Evolutionary conservation across 1,140 invertebrate species (phyloP), one percentile per base, ranked within the genome.

Genomic region (Drosophila tropicalis): DNA sequence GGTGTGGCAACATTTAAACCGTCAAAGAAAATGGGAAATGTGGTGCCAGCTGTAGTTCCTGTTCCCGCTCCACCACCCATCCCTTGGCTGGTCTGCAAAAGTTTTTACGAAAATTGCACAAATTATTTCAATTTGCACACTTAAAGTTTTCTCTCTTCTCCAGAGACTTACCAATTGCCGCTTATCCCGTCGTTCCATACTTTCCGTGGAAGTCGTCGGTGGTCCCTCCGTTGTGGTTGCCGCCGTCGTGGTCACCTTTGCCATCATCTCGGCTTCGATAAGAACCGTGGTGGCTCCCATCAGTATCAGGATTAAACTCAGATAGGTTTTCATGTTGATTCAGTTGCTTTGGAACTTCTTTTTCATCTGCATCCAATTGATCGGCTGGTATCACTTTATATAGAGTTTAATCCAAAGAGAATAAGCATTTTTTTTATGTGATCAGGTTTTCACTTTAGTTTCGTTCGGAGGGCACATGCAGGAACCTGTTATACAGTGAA

Each of bases 1-100:
- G 60, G 54, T 0, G 67, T 41, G 39, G 65, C 71, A 34, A 57
- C 67, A 36, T 78, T 81, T 2, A 71, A 12, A 0, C 71, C 75
- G 12, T 89, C 84, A 47, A 68, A 89, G 65, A 74, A 89, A 0
- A 89, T 70, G 51, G 84, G 84, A 13, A 65, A 80, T 13, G 34
- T 68, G 10, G 69, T 44, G 12, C 60, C 56, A 12, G 60, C 54
- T 51, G 44, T 51, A 51, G 17, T 51, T 10, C 15, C 36, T 12
- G 34, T 12, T 5, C 10, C 5, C 3, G 32, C 9, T 13, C 5
- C 34, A 19, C 29, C 32, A 5, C 5, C 5, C 29, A 5, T 5
- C 29, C 15, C 13, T 25, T 40, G 15, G 22, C 25, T 72, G 39
- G 34, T 12, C 69, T 79, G 56, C 36, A 67, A 58, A 36, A 29